Base-by-base conservation (phyloP, 2,113 vertebrate species). In the Riparia riparia region DNA sequence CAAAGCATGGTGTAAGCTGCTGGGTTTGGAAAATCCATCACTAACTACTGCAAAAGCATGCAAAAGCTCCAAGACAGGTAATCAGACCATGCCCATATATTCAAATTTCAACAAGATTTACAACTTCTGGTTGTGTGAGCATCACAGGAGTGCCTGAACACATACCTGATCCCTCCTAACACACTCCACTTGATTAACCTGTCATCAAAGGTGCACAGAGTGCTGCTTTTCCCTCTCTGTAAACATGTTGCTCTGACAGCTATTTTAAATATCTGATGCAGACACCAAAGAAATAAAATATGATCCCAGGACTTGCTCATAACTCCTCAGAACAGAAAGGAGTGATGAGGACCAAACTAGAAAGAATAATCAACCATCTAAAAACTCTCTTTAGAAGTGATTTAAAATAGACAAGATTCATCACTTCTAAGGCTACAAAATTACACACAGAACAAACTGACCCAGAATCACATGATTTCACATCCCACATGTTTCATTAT, bases 201-300 rank as follows among this genome's bases (percentile, higher is more conserved):
- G 19, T n/a, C 50, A 90, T 41, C 31, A 71, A 70, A 26, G 57
- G 41, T 19, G 17, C 57, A 64, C 0, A 0, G 10, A 8, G 6
- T 21, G 24, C 34, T 86, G 54, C 64, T 80, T 73, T 72, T 14
- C 22, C 10, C 37, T 4, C 15, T 76, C 34, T 60, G 7, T 49
- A 68, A 76, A 51, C 5, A 45, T 4, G 15, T 1, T 65, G 21
- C 17, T 91, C 60, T 66, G 28, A 72, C 10, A 90, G 24, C 32
- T 53, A 19, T 66, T 89, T 91, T 16, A 73, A 89, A 42, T 42
- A 80, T 42, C 68, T 39, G 39, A 70, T 80, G n/a, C 19, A 83
- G 34, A 66, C 31, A 86, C 2, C 19, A 76, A 37, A 32, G 83
- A 95, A 87, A 64, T 21, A 28, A 91, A 85, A 45, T 2, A 81